These are phyloP conservation scores for Falco biarmicus DNA, from an alignment of 2,797 vertebrate species.

Conservation along the genomic window DNA sequence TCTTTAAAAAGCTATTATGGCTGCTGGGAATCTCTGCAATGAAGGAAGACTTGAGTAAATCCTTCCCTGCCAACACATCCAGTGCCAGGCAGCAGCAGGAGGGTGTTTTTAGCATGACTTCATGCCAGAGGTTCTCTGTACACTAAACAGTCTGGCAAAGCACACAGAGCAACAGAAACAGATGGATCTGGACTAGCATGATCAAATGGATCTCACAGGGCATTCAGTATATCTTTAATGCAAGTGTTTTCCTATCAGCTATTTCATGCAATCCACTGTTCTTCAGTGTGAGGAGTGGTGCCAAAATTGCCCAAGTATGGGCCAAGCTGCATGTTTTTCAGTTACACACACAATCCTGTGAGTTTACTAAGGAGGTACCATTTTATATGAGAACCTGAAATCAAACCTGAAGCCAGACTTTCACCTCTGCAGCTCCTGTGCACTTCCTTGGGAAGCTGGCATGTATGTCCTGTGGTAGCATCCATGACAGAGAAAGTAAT, in stretches of 20 bases:
- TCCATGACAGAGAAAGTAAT: not conserved
- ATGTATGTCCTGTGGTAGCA: not conserved
- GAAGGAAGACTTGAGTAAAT: not conserved
- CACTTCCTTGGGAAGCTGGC: not conserved
- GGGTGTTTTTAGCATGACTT: slow-evolving; percentile 13
- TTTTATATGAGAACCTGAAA: not conserved
- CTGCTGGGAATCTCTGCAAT: not conserved
- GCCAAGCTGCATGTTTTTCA: not conserved
- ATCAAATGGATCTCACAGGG: not conserved
- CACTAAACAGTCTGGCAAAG: slow-evolving; percentile 33
- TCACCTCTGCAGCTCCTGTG: not conserved
- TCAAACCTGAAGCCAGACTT: not conserved
- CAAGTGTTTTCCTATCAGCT: not conserved
- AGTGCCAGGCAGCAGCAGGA: slow-evolving; percentile 54
- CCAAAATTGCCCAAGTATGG: not conserved
- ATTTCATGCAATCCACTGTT: not conserved
- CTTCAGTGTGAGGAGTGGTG: not conserved
- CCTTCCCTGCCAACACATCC: slow-evolving; percentile 30
- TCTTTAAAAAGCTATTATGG: slow-evolving; percentile 36
- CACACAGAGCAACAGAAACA: not conserved
- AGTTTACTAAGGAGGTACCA: not conserved
- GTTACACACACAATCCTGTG: not conserved
- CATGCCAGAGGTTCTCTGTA: slow-evolving; percentile 34
- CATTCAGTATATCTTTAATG: not conserved
- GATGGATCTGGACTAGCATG: not conserved